Evolutionary conservation across 2,888 invertebrate species (phyloP).

Genomic region (Ormyrus pomaceus): DNA sequence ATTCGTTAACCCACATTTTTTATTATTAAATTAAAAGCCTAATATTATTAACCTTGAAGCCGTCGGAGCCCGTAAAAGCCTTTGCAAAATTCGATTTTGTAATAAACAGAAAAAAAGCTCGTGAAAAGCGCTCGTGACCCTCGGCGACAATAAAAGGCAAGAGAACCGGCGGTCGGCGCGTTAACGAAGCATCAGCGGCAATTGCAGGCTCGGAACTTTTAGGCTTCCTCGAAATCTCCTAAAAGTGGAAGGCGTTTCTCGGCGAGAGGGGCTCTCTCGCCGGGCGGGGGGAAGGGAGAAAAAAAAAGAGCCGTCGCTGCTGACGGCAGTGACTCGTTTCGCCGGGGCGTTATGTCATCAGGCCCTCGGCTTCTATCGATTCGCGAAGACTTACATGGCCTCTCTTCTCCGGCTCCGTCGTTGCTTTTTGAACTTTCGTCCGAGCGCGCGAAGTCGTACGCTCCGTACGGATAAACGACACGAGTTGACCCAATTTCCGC

Average conservation of each 20-base stretch:
- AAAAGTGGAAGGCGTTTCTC: conserved; percentile 60
- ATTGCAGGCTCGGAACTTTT: conserved; percentile 32
- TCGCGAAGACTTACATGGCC: conserved; percentile 69
- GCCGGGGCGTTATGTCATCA: conserved; percentile 44
- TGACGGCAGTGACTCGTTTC: conserved; percentile 1
- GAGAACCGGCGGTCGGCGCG: background rate
- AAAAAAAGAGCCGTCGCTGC: background rate
- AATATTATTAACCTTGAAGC: background rate
- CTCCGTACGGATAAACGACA: conserved; percentile 43
- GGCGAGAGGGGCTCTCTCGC: background rate
- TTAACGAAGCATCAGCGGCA: conserved; percentile 13
- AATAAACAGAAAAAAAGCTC: background rate
- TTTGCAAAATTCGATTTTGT: conserved; percentile 1
- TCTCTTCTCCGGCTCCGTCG: conserved; percentile 15
- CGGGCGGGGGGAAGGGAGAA: conserved; percentile 11
- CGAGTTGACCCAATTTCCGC: conserved; percentile 50
- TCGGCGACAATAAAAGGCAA: no score
- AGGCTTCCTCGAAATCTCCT: conserved; percentile 54
- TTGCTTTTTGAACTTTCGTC: conserved; percentile 62
- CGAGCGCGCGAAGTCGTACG: conserved; percentile 47
- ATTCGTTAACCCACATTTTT: no score
- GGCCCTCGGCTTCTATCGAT: conserved; percentile 72
- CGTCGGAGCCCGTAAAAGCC: background rate
- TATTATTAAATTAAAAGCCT: background rate
- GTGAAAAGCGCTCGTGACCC: no score